Percentiles rank a stretch among this genome's conserved stretches.
phyloP scores from a whole-genome alignment of 2,888 invertebrate genomes.

The Meandrusa payeni region DNA sequence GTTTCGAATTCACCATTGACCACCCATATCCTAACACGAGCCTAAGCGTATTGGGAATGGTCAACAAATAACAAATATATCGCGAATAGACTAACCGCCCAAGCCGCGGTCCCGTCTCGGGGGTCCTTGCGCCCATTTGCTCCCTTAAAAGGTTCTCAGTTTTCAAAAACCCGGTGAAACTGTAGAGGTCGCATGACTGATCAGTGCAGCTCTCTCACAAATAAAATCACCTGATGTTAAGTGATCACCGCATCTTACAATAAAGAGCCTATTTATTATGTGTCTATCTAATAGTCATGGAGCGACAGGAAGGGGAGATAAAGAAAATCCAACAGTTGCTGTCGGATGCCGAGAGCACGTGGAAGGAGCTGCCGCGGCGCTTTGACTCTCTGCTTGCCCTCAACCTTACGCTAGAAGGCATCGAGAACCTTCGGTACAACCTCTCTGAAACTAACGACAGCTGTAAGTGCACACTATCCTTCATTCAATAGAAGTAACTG shows the following conservation, averaged over 20 bases:
- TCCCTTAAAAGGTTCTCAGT: no score
- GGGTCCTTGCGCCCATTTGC: no score
- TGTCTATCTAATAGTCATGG: slow-evolving; percentile 64
- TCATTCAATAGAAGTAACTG: no score
- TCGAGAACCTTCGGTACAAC: slow-evolving; percentile 77
- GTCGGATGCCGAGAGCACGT: slow-evolving; percentile 68
- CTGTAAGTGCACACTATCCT: slow-evolving; percentile 68
- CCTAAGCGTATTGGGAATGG: no score
- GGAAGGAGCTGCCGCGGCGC: slow-evolving; percentile 74
- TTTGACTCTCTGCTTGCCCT: slow-evolving; percentile 77
- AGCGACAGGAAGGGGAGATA: slow-evolving; percentile 66
- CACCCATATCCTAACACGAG: neutral
- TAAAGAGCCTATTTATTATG: no score
- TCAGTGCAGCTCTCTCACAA: no score
- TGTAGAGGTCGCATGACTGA: no score
- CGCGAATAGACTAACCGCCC: no score
- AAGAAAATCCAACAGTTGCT: slow-evolving; percentile 60
- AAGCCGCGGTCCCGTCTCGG: no score
- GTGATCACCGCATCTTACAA: neutral
- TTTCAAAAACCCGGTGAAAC: no score
- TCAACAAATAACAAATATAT: no score
- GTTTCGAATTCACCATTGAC: neutral
- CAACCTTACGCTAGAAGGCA: slow-evolving; percentile 82
- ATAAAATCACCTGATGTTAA: no score
- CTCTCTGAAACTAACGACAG: slow-evolving; percentile 62